Evolutionary conservation across 2,888 invertebrate genomes (phyloP).

Genomic region (Tinea semifulvella): DNA sequence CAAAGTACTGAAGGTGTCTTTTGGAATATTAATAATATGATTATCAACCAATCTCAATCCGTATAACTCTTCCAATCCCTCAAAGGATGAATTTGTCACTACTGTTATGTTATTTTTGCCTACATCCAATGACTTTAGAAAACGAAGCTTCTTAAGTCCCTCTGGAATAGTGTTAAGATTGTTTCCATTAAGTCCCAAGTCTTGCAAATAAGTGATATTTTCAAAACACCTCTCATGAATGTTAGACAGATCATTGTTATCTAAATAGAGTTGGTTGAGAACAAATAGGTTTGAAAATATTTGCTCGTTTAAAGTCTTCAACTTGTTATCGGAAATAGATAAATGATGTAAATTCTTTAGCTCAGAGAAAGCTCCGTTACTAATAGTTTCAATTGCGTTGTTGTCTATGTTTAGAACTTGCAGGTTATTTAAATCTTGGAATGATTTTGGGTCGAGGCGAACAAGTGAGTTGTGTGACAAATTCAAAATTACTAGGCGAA

Average conservation of each 20-base stretch:
- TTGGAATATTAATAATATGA: conserved; percentile 75
- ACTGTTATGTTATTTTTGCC: conserved; percentile 80
- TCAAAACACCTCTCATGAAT: conserved; percentile 76
- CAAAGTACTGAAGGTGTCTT: conserved; percentile 76
- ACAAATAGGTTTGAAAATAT: conserved; percentile 78
- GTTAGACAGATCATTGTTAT: conserved; percentile 73
- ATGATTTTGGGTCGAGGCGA: conserved; percentile 75
- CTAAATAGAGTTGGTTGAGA: conserved; percentile 75
- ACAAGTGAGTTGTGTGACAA: conserved; percentile 75
- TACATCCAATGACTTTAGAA: conserved; percentile 80
- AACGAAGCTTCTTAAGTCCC: conserved; percentile 72
- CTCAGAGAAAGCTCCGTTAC: conserved; percentile 77
- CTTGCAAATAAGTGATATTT: conserved; percentile 80
- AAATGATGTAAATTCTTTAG: conserved; percentile 79
- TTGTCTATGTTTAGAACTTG: conserved; percentile 79
- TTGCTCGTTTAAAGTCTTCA: conserved; percentile 71
- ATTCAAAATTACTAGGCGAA: conserved; percentile 77
- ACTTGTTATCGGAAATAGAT: conserved; percentile 75
- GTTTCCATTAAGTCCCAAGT: conserved; percentile 80
- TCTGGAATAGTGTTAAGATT: conserved; percentile 71
- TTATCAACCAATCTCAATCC: conserved; percentile 83
- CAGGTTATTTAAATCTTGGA: conserved; percentile 77
- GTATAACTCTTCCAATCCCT: conserved; percentile 76
- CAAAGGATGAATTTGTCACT: conserved; percentile 77
- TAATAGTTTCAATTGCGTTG: conserved; percentile 75